phyloP scores from a whole-genome alignment of 1,140 invertebrate species.

The Phthorimaea operculella region DNA sequence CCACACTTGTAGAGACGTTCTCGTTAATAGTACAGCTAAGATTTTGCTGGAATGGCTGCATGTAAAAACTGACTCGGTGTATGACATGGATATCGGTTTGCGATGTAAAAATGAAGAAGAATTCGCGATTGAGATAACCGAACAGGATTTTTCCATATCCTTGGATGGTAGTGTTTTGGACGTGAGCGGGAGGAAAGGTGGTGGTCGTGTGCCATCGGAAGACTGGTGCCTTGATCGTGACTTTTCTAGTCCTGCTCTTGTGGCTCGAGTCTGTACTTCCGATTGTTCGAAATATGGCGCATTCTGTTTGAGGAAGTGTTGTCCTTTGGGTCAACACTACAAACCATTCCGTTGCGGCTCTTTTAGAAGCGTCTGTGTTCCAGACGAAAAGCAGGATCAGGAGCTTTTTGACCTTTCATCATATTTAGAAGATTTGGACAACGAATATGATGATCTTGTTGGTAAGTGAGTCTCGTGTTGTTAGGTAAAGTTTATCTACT shows the following conservation, averaged over 20 bases:
- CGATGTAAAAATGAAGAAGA: constrained; percentile 42
- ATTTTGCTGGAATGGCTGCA: constrained; percentile 25
- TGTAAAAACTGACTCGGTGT: constrained; percentile 24
- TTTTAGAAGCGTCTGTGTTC: constrained; percentile 35
- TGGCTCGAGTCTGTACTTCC: constrained; percentile 47
- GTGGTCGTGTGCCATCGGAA: constrained; percentile 23
- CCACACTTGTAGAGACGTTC: constrained; percentile 32
- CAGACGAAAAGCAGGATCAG: constrained; percentile 26
- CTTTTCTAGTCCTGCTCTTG: constrained; percentile 17
- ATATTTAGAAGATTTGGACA: constrained; percentile 23
- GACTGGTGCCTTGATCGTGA: constrained; percentile 57
- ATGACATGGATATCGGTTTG: constrained; percentile 38
- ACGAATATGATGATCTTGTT: constrained; percentile 20
- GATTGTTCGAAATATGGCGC: constrained; percentile 41
- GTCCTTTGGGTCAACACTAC: constrained; percentile 54
- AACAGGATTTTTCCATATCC: constrained; percentile 26
- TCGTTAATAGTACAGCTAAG: constrained; percentile 18
- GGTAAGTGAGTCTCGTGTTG: too few relatives aligned
- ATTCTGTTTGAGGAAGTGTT: constrained; percentile 58
- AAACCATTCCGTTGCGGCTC: constrained; percentile 28
- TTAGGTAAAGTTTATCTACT: too few relatives aligned
- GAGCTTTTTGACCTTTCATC: constrained; percentile 34
- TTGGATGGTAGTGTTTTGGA: constrained; percentile 33
- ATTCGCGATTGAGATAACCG: constrained; percentile 38
- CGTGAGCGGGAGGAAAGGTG: constrained; percentile 19